phyloP scores from a whole-genome alignment of 2,113 vertebrate species.

The Ailuropoda melanoleuca region DNA sequence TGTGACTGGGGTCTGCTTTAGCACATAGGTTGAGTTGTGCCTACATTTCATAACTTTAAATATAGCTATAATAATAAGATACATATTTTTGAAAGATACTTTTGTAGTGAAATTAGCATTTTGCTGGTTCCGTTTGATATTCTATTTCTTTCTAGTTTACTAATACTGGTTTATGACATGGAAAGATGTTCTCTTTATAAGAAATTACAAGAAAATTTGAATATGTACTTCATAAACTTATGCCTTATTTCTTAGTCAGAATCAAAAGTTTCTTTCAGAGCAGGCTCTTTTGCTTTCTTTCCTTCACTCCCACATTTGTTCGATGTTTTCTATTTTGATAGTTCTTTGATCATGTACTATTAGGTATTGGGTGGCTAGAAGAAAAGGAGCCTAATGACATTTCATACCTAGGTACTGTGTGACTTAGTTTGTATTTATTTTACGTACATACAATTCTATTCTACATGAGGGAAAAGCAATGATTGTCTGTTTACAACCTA shows the following conservation, averaged over 20 bases:
- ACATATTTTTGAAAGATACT: neutral
- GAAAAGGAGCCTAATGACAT: neutral
- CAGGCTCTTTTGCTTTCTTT: neutral
- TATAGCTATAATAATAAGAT: neutral
- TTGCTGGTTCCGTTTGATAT: neutral
- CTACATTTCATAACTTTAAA: neutral
- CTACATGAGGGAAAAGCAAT: neutral
- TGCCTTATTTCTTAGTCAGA: neutral
- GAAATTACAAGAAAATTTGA: neutral
- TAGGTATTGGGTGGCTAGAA: neutral
- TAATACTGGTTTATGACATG: neutral
- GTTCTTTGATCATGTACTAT: neutral
- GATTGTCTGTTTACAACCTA: neutral
- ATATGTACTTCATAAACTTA: neutral
- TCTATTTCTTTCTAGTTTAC: neutral
- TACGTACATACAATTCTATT: neutral
- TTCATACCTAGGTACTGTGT: neutral
- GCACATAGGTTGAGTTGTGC: neutral
- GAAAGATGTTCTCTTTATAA: conserved; percentile 3
- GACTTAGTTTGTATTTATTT: neutral
- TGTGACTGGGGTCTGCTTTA: neutral
- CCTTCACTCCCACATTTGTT: neutral
- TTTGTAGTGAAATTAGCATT: neutral
- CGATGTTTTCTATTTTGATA: conserved; percentile 4
- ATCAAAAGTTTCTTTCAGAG: neutral